These are phyloP conservation scores for Prosopocoilus inquinatus DNA, from an alignment of 2,888 invertebrate genomes.

Conservation along the genomic window DNA sequence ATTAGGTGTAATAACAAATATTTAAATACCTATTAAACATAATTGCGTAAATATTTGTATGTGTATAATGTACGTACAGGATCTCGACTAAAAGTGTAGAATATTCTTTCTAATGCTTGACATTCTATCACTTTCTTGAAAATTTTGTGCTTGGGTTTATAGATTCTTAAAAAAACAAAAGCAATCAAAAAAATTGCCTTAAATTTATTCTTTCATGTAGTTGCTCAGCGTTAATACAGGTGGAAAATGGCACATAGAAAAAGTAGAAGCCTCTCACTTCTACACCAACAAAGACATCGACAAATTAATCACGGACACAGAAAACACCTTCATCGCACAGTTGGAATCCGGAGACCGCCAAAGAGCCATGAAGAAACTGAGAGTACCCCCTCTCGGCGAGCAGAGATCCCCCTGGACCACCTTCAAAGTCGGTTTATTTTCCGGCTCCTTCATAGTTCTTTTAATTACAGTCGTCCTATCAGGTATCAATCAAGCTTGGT, in stretches of 20 bases:
- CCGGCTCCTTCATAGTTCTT: slow-evolving; percentile 77
- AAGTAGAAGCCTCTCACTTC: slow-evolving; percentile 81
- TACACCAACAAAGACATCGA: slow-evolving; percentile 84
- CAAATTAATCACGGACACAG: slow-evolving; percentile 77
- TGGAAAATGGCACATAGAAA: slow-evolving; percentile 73
- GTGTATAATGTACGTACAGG: too few relatives aligned
- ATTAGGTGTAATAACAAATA: too few relatives aligned
- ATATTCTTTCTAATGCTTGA: too few relatives aligned
- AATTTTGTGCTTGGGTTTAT: too few relatives aligned
- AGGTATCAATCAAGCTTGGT: slow-evolving; percentile 48
- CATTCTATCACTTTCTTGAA: too few relatives aligned
- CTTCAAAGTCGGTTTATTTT: slow-evolving; percentile 80
- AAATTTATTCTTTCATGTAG: slow-evolving; percentile 37
- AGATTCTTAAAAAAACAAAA: too few relatives aligned
- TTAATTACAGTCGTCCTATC: slow-evolving; percentile 70
- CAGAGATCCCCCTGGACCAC: slow-evolving; percentile 80
- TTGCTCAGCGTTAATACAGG: slow-evolving; percentile 68
- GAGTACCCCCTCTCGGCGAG: slow-evolving; percentile 84
- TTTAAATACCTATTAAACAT: too few relatives aligned
- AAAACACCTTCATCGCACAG: slow-evolving; percentile 66
- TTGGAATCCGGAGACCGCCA: slow-evolving; percentile 78
- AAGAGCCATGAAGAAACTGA: slow-evolving; percentile 81
- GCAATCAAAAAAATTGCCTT: too few relatives aligned
- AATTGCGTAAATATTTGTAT: too few relatives aligned
- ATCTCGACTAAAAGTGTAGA: too few relatives aligned